Conservation (phyloP, 2,888 invertebrate species). For the Chouioia cunea region DNA sequence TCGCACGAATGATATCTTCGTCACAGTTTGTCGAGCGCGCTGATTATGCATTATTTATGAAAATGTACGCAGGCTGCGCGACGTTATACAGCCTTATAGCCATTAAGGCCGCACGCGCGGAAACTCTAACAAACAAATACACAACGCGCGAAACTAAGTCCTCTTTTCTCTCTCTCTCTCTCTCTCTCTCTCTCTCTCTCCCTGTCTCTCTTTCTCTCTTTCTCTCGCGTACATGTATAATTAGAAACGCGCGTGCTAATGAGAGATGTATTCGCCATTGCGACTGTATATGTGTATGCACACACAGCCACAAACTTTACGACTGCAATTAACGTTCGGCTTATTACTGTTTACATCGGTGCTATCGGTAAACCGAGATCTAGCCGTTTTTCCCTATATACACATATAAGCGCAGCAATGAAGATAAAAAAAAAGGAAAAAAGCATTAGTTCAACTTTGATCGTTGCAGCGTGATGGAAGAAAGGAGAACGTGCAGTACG, state of each 20-base stretch:
- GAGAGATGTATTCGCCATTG: constrained; percentile 6
- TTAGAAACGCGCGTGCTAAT: constrained; percentile 22
- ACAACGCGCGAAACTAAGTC: background rate
- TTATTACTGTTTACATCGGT: constrained; percentile 57
- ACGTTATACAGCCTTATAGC: background rate
- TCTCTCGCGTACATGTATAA: background rate
- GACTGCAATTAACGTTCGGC: constrained; percentile 57
- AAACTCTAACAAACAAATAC: background rate
- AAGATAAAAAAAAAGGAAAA: constrained; percentile 18
- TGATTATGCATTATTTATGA: constrained; percentile 44
- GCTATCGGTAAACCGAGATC: constrained; percentile 55
- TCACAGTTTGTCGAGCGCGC: constrained; percentile 41
- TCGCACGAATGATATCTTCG: constrained; percentile 44
- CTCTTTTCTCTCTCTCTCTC: background rate
- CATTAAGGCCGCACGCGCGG: constrained; percentile 6
- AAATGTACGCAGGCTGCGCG: constrained; percentile 49
- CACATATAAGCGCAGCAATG: background rate
- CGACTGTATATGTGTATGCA: background rate
- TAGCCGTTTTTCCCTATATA: constrained; percentile 31
- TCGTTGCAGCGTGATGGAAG: constrained; percentile 19
- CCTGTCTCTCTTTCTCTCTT: background rate
- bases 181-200: constrained; percentile 6
- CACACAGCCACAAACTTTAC: constrained; percentile 48
- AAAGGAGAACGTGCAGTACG: background rate
- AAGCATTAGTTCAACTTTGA: constrained; percentile 15